Base-by-base conservation (phyloP, 1,140 invertebrate genomes). In the Meloidogyne exigua region DNA sequence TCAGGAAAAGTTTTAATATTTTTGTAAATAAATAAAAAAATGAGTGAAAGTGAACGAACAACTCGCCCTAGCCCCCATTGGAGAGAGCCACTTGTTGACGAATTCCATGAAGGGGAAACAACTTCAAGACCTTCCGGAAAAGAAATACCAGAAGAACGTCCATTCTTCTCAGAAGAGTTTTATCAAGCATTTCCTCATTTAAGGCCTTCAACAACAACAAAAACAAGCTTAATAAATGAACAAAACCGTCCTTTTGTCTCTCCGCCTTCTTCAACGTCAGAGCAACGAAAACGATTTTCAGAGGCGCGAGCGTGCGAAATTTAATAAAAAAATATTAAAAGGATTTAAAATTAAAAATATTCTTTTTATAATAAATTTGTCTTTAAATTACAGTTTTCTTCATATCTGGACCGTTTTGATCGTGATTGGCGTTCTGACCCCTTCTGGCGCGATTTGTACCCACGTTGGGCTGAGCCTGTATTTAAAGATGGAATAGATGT, bases 401-500 rank as follows among this genome's bases (percentile, higher is more conserved):
- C 81, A 26, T 82, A 86, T 39, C 74, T 86, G 66, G 84, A 86
- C 63, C 84, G 82, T 21, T 77, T 86, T 64, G 84, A 86, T 23
- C 77, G 84, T n/a, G 86, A 86, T 69, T 86, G 84, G 84, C 72
- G 84, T 28, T 78, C 71, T 68, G 84, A 86, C 68, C 84, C 83
- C 7, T 86, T 88, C 73, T 86, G 84, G 84, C 80, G 82, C 28
- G 87, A 87, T 74, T 66, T 86, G 26, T 86, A 82, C 66, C 82
- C 81, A 39, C 73, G 81, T 66, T 86, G 85, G 85, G 85, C 85
- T 42, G 85, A 86, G 76, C 85, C 85, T 42, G 86, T 87, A 62
- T 85, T 85, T 78, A 85, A 85, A 64, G 85, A 87, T 25, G 85
- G 85, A 28, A 79, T 86, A 26, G 85, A 86, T 68, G 85, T 79